Conservation (phyloP, 2,888 invertebrate genomes). For the Apamea sordens region DNA sequence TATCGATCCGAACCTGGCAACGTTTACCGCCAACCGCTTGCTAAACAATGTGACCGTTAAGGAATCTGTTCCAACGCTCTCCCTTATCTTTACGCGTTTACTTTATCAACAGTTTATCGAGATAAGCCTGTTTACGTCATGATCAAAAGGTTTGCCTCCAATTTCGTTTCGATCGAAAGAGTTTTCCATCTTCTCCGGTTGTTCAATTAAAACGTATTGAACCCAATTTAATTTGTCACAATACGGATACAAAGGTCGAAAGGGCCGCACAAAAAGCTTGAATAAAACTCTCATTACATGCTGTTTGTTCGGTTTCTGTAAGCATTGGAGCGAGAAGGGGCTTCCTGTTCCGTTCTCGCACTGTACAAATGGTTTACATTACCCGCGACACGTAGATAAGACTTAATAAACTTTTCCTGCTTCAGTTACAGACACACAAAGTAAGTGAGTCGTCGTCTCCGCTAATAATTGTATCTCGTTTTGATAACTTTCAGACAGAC, state of each 20-base stretch:
- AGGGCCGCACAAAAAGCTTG: conserved; percentile 82
- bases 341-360: conserved; percentile 84
- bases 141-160: conserved; percentile 30
- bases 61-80: conserved; percentile 67
- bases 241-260: conserved; percentile 77
- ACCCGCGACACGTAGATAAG: conserved; percentile 69
- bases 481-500: conserved; percentile 52
- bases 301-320: conserved; percentile 80
- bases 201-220: conserved; percentile 65
- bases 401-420: conserved; percentile 73
- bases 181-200: conserved; percentile 16
- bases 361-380: conserved; percentile 67
- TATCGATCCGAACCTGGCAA: conserved; percentile 78
- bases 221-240: conserved; percentile 69
- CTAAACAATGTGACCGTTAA: conserved; percentile 71
- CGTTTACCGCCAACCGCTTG: conserved; percentile 57
- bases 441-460: conserved; percentile 37
- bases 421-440: conserved; percentile 58
- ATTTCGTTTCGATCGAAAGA: conserved; percentile 39
- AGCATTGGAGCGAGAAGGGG: conserved; percentile 77
- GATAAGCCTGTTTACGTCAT: conserved; percentile 48
- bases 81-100: conserved; percentile 68
- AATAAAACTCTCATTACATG: conserved; percentile 82
- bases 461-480: conserved; percentile 60
- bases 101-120: conserved; percentile 63